Evolutionary conservation across 2,113 vertebrate species (phyloP).

Genomic region (Clarias magur): DNA sequence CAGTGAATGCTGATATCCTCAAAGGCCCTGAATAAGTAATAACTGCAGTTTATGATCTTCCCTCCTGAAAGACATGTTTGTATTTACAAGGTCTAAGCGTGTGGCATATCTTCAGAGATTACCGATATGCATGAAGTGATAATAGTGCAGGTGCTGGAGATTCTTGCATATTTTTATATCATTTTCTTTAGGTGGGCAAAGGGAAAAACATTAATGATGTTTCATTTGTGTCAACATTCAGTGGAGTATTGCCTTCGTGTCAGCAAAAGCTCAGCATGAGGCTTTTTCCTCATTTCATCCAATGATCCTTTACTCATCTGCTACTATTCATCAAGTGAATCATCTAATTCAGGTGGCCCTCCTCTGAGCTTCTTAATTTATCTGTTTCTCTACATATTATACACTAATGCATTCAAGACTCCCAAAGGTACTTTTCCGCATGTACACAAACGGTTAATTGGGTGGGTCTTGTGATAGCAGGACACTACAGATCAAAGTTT

Average conservation of each 20-base stretch:
- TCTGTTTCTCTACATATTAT: constrained; percentile 3
- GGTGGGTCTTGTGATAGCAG: not conserved
- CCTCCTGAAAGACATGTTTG: constrained; percentile 29
- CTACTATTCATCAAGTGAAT: not conserved
- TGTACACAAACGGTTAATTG: not conserved
- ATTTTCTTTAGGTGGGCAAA: not conserved
- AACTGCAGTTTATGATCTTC: constrained; percentile 33
- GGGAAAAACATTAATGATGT: not conserved
- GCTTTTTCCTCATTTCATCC: not conserved
- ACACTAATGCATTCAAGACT: not conserved
- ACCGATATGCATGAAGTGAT: not conserved
- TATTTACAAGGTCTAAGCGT: constrained; percentile 27
- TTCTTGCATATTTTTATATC: not conserved
- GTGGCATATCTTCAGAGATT: constrained; percentile 7
- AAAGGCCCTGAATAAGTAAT: constrained; percentile 34
- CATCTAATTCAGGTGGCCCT: not conserved
- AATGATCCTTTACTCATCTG: not conserved
- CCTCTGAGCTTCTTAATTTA: too few species aligned
- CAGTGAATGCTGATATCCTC: constrained; percentile 37
- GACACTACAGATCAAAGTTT: constrained; percentile 15
- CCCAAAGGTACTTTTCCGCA: not conserved
- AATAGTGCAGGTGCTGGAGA: not conserved
- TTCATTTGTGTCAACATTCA: not conserved
- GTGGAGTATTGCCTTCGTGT: not conserved
- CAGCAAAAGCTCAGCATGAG: not conserved